Evolutionary conservation across 2,888 invertebrate species (phyloP).

Genomic region (Helleia helle): DNA sequence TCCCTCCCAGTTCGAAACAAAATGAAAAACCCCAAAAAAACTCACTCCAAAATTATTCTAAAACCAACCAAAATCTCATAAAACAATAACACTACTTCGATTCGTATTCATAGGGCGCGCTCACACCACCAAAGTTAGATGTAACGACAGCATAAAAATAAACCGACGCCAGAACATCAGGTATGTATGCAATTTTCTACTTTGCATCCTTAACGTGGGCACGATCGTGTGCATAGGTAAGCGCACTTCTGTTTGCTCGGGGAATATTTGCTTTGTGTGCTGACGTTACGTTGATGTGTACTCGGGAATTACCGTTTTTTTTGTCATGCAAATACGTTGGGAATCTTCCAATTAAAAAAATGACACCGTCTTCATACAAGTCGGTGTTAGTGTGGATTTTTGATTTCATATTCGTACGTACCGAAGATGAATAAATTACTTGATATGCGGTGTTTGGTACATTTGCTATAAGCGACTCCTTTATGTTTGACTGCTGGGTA

Average conservation of each 20-base stretch:
- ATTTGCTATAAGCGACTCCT: no score
- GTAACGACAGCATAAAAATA: constrained; percentile 31
- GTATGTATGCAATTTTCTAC: constrained; percentile 32
- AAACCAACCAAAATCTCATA: no score
- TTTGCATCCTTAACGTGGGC: constrained; percentile 19
- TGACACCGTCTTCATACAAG: no score
- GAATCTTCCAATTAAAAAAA: neutral
- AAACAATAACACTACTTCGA: neutral
- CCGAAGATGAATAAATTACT: no score
- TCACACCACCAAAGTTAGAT: constrained; percentile 18
- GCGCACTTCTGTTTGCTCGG: constrained; percentile 10
- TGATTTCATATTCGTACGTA: no score
- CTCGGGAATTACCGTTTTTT: constrained; percentile 1
- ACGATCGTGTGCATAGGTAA: constrained; percentile 12
- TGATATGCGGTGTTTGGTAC: no score
- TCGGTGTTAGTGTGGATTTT: no score
- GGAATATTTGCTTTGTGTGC: constrained; percentile 7
- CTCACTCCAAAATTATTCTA: no score
- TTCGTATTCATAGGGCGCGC: neutral
- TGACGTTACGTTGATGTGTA: neutral
- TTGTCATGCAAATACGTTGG: neutral
- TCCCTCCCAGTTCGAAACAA: no score
- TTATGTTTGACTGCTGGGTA: no score
- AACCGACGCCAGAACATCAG: constrained; percentile 27
- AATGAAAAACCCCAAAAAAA: no score